Evolutionary conservation across 2,113 vertebrate genomes (phyloP), one percentile per base, ranked within the genome.

Genomic region (Triplophysa dalaica): DNA sequence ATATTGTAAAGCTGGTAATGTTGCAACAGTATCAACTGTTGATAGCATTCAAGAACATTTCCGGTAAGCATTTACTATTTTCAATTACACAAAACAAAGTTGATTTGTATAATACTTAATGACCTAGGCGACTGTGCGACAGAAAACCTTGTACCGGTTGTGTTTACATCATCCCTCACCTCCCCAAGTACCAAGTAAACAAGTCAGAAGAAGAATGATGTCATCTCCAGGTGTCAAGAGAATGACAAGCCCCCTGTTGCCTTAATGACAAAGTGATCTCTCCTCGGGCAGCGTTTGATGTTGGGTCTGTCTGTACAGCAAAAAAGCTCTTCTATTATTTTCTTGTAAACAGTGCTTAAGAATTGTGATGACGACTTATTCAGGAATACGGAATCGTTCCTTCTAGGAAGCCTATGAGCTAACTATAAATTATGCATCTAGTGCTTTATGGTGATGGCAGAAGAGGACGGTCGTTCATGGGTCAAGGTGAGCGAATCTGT

Each of bases 331-430:
- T 80, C 60, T 66, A 66, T 60, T 54, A 50, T 33, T 48, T 58
- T 56, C 5, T 22, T 19, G 58, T 64, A 52, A 75, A 67, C 8
- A 12, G 52, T 67, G 70, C 63, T 69, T 75, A 19, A 68, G 68
- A 77, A 78, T 78, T 67, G 67, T 64, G 29, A 83, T 81, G 41
- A 66, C 41, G 78, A 56, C 77, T 77, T 87, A 80, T 72, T 78
- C 33, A 79, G 79, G 38, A 75, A 76, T 14, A 8, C 84, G 75
- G 80, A 61, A 76, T 13, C 56, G 50, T 72, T 77, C 6, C 22
- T n/a, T 61, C 6, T 24, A 74, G 45, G 60, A 75, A 12, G 52
- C 16, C 52, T 52, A n/a, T 1, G 11, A 58, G 16, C 72, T 19
- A 1, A 8, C 41, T 26, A 38, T 75, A 50, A 5, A 76, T 65